Evolutionary conservation across 2,888 invertebrate genomes (phyloP).

Genomic region (Schizotus pectinicornis): DNA sequence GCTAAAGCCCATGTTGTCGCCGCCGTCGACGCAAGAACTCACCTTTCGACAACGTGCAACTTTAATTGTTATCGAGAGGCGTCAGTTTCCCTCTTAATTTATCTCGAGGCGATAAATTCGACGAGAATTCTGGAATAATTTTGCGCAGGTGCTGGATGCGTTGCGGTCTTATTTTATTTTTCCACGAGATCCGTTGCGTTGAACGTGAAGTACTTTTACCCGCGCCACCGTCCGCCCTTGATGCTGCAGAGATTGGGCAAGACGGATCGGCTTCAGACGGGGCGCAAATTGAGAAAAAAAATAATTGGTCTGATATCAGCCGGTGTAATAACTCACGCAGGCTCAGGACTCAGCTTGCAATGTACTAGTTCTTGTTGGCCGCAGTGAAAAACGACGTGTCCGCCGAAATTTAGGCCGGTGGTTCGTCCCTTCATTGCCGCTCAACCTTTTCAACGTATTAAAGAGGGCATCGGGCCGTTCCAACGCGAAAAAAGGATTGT

Average conservation of each 20-base stretch:
- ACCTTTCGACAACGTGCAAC: not conserved
- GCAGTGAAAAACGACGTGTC: conserved; percentile 6
- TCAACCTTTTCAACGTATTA: conserved; percentile 8
- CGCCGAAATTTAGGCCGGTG: not conserved
- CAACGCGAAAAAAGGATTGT: not conserved
- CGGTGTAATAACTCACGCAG: conserved; percentile 4
- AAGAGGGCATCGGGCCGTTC: not conserved
- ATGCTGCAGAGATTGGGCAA: conserved; percentile 8
- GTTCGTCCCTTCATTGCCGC: not conserved
- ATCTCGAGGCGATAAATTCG: conserved; percentile 1
- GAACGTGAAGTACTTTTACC: not conserved
- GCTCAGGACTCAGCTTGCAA: conserved; percentile 4
- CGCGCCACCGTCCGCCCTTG: not conserved
- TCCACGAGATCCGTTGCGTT: conserved; percentile 8
- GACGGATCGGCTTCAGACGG: conserved; percentile 1
- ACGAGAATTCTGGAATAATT: conserved; percentile 9
- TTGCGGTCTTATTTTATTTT: conserved; percentile 17
- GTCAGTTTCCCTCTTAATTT: conserved; percentile 20
- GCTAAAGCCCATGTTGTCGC: not conserved
- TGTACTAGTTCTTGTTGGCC: not conserved
- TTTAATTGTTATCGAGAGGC: conserved; percentile 25
- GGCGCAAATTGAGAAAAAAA: not conserved
- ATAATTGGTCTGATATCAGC: conserved; percentile 6
- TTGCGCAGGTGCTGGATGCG: conserved; percentile 20
- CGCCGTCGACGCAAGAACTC: not conserved